These are phyloP conservation scores for Drosophila takahashii DNA, from an alignment of 1,140 invertebrate genomes.

Conservation along the genomic window DNA sequence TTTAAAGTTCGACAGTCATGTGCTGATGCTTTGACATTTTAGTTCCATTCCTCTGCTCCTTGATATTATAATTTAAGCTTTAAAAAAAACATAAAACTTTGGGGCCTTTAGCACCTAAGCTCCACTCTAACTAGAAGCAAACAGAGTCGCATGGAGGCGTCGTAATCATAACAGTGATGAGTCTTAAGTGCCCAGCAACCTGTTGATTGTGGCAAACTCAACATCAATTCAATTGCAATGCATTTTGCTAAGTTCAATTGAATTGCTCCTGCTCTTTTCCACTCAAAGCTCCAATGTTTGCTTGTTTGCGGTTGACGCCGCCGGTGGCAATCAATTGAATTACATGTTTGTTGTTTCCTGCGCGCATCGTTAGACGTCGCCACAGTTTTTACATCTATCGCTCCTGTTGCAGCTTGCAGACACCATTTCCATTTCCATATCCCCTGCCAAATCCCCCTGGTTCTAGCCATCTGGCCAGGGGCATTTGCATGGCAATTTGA, in stretches of 20 bases:
- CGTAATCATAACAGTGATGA: slow-evolving; percentile 8
- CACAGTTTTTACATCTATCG: slow-evolving; percentile 25
- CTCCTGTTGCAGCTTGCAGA: slow-evolving; percentile 9
- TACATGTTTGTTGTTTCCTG: slow-evolving; percentile 75
- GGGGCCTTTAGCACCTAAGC: slow-evolving; percentile 40
- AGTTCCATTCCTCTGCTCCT: background rate
- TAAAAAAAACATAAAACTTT: slow-evolving; percentile 24
- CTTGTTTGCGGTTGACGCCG: slow-evolving; percentile 49
- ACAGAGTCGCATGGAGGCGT: slow-evolving; percentile 12
- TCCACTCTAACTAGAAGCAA: slow-evolving; percentile 21
- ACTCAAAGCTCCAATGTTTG: slow-evolving; percentile 14
- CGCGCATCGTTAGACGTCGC: slow-evolving; percentile 69
- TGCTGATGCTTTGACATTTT: slow-evolving; percentile 55
- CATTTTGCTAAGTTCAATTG: slow-evolving; percentile 67
- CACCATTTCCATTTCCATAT: background rate
- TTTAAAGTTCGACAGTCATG: slow-evolving; percentile 4
- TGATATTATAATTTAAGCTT: slow-evolving; percentile 19
- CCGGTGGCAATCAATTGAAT: slow-evolving; percentile 76
- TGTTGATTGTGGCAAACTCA: slow-evolving; percentile 67
- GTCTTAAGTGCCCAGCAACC: slow-evolving; percentile 49
- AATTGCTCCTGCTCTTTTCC: slow-evolving; percentile 49
- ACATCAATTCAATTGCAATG: slow-evolving; percentile 72
- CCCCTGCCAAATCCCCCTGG: slow-evolving; percentile 4
- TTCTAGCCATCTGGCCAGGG: slow-evolving; percentile 20
- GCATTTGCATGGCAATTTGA: slow-evolving; percentile 77